Evolutionary conservation across 2,888 invertebrate species (phyloP).

Genomic region (Fissipunctia ypsillon): DNA sequence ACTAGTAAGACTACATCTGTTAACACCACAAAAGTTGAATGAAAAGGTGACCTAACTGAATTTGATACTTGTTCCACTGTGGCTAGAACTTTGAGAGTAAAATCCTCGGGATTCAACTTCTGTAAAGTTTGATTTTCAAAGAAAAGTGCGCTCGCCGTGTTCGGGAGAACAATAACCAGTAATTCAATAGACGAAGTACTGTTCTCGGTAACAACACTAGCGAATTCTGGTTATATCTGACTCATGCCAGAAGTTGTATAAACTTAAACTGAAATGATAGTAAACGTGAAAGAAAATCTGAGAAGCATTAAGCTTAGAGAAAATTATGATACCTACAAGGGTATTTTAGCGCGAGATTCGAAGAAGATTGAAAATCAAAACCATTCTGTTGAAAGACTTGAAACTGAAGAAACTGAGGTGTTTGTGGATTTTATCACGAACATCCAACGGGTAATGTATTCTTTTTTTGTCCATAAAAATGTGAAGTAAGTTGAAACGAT

Average conservation of each 20-base stretch:
- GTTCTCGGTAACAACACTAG: neutral
- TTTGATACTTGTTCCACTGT: neutral
- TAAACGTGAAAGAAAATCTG: neutral
- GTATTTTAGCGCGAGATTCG: neutral
- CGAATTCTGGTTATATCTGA: neutral
- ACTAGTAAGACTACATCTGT: too few species aligned
- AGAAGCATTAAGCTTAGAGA: accelerated
- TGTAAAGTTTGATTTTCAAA: neutral
- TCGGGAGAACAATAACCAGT: neutral
- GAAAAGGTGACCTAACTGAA: neutral
- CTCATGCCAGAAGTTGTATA: neutral
- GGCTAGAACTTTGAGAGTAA: neutral
- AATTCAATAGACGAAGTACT: neutral
- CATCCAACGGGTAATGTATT: neutral
- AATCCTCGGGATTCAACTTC: neutral
- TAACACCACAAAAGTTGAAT: neutral
- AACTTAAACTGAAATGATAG: neutral
- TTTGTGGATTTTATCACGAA: neutral
- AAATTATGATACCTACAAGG: neutral
- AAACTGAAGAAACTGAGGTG: neutral
- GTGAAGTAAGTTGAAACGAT: neutral
- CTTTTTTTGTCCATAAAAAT: neutral
- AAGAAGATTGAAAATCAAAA: neutral
- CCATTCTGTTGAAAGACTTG: neutral
- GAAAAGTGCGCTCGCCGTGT: neutral